phyloP scores from a whole-genome alignment of 2,113 vertebrate genomes.

The Chascanopsetta lugubris region DNA sequence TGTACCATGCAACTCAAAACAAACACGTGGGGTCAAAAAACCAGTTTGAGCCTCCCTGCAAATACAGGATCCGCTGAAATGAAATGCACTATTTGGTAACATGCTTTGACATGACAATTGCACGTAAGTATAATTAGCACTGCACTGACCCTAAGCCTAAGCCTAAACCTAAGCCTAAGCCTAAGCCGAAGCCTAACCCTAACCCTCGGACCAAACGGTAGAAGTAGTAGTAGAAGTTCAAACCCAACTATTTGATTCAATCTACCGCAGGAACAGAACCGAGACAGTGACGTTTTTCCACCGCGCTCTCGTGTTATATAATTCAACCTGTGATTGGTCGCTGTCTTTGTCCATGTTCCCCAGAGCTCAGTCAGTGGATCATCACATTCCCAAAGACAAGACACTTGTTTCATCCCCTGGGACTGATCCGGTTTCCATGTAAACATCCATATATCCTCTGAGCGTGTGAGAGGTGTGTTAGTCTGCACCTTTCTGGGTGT shows the following conservation, averaged over 20 bases:
- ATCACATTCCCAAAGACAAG: background rate
- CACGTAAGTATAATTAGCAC: no score
- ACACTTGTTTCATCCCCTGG: background rate
- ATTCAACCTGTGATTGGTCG: background rate
- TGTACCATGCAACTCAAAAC: no score
- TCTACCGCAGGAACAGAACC: background rate
- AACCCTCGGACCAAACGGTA: no score
- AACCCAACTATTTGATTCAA: background rate
- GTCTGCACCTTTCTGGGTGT: conserved; percentile 4
- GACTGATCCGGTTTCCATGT: conserved; percentile 8
- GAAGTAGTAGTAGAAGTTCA: no score
- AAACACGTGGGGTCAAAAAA: no score
- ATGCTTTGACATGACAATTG: no score
- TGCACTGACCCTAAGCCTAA: no score
- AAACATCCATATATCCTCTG: conserved; percentile 12
- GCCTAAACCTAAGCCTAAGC: no score
- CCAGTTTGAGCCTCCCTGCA: no score
- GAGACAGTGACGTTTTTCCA: background rate
- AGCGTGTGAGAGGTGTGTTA: conserved; percentile 5
- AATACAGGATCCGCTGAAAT: no score
- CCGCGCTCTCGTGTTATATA: conserved; percentile 1
- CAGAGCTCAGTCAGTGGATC: background rate
- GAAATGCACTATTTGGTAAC: no score
- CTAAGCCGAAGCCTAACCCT: no score
- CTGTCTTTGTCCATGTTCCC: background rate